These are phyloP conservation scores for Gallinago solitaria DNA, from an alignment of 2,797 vertebrate genomes.

Conservation along the genomic window DNA sequence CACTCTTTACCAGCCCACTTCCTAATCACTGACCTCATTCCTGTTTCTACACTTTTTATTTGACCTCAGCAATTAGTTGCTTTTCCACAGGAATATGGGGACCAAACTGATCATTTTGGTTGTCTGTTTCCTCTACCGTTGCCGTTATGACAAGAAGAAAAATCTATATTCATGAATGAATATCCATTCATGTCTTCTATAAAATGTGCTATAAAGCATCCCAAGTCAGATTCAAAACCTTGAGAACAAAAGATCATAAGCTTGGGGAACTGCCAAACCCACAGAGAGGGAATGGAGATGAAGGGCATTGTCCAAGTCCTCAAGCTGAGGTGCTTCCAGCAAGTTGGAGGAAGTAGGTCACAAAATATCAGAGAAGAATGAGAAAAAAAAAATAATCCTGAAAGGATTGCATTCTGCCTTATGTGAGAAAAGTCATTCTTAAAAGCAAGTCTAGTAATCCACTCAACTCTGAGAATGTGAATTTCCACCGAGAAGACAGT, in stretches of 20 bases:
- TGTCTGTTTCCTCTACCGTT: not conserved
- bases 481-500: rapidly evolving
- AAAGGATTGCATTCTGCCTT: not conserved
- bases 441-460: not conserved
- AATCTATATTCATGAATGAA: not conserved
- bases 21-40: not conserved
- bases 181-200: not conserved
- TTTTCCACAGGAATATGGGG: not conserved
- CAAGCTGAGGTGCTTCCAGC: not conserved
- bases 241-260: not conserved
- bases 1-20: not conserved
- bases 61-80: not conserved
- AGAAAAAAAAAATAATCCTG: not conserved
- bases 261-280: not conserved
- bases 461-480: not conserved
- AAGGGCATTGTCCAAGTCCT: not conserved
- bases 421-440: not conserved
- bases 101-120: not conserved
- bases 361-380: not conserved
- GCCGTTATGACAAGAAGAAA: not conserved
- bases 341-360: not conserved
- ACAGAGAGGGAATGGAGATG: not conserved
- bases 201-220: not conserved
- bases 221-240: not conserved
- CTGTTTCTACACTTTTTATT: not conserved